These are phyloP conservation scores for Mirounga angustirostris DNA, from an alignment of 2,113 vertebrate genomes.

Conservation along the genomic window DNA sequence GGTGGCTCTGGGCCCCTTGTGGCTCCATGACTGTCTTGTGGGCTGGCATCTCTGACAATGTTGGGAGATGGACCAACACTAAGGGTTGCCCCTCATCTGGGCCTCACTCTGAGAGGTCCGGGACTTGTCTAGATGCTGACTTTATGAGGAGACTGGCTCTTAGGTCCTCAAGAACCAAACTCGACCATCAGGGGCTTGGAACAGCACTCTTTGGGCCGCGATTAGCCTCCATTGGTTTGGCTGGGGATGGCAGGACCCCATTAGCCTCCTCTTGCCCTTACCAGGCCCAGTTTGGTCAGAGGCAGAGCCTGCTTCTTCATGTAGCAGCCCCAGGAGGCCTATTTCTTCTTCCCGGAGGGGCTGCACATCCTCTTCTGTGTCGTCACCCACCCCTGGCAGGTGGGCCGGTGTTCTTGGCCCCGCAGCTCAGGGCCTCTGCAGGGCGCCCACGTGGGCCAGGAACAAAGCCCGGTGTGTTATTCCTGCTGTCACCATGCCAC, in stretches of 20 bases:
- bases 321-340: background rate
- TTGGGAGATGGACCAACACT: background rate
- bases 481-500: conserved; percentile 15
- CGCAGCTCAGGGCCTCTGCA: background rate
- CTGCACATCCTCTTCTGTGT: background rate
- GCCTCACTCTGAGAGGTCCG: background rate
- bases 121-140: background rate
- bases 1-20: background rate
- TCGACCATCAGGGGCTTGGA: background rate
- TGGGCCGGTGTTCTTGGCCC: background rate
- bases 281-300: background rate
- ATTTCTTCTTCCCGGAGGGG: background rate
- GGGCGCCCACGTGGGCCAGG: background rate
- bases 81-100: background rate
- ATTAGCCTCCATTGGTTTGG: background rate
- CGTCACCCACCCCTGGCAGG: background rate
- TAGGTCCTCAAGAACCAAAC: background rate
- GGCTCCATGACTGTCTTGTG: rapidly evolving
- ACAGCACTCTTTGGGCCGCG: background rate
- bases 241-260: background rate
- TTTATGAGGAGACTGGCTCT: background rate
- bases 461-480: conserved; percentile 69
- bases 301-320: background rate
- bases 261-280: background rate
- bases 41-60: background rate